phyloP scores from a whole-genome alignment of 2,113 vertebrate genomes.

The Xyrauchen texanus region DNA sequence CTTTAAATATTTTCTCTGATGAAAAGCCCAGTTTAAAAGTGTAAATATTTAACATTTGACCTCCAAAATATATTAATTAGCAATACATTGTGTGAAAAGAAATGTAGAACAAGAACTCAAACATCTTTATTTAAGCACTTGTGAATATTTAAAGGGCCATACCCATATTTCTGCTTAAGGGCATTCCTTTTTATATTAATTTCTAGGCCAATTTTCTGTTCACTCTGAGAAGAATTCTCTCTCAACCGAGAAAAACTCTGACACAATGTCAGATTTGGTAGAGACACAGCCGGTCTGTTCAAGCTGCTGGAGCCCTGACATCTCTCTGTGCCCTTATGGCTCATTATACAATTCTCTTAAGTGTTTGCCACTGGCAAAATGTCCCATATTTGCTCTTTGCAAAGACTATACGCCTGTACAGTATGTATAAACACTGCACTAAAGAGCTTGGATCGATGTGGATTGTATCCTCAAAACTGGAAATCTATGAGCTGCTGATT shows the following conservation, averaged over 20 bases:
- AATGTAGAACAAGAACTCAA: conserved; percentile 17
- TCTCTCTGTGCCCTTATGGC: conserved; percentile 30
- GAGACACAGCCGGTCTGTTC: conserved; percentile 28
- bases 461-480: too few relatives aligned
- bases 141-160: conserved; percentile 45
- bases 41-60: not conserved
- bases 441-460: not conserved
- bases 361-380: conserved; percentile 37
- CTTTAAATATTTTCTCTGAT: not conserved
- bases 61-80: conserved; percentile 30
- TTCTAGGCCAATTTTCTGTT: conserved; percentile 32
- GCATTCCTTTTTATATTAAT: conserved; percentile 44
- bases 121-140: conserved; percentile 28
- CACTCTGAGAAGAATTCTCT: conserved; percentile 33
- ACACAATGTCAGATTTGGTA: conserved; percentile 24
- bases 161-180: conserved; percentile 30
- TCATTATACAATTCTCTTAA: conserved; percentile 24
- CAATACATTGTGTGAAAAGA: conserved; percentile 14
- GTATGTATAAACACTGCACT: not conserved
- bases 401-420: not conserved
- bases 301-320: conserved; percentile 28
- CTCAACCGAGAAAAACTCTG: conserved; percentile 34
- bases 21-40: not conserved
- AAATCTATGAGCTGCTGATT: too few relatives aligned
- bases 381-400: conserved; percentile 6